These are phyloP conservation scores for Pogoniulus pusillus DNA, from an alignment of 2,797 vertebrate genomes.

Conservation along the genomic window DNA sequence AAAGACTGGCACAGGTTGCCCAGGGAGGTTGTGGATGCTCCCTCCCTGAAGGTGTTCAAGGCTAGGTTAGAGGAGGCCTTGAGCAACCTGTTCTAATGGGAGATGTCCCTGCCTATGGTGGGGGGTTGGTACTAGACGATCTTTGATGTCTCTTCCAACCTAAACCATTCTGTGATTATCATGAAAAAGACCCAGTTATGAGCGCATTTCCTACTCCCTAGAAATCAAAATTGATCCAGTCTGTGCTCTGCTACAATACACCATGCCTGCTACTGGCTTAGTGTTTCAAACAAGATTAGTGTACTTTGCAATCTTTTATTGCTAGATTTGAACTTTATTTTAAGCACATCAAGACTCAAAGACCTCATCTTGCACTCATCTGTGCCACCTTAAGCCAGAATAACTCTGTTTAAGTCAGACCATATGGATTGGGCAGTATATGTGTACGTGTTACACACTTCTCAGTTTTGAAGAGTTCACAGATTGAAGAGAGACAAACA, in stretches of 20 bases:
- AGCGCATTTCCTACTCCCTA: background rate
- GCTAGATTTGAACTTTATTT: background rate
- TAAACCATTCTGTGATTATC: too few species aligned
- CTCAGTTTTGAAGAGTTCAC: background rate
- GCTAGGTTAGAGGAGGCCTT: too few species aligned
- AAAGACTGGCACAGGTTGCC: too few species aligned
- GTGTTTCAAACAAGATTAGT: background rate
- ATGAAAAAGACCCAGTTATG: background rate
- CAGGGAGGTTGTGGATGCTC: too few species aligned
- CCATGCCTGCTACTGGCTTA: fast-evolving
- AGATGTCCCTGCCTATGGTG: too few species aligned
- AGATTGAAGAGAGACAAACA: background rate
- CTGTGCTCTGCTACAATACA: background rate
- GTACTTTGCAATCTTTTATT: background rate
- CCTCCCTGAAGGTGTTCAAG: too few species aligned
- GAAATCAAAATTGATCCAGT: background rate
- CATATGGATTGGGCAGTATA: fast-evolving
- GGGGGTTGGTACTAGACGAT: too few species aligned
- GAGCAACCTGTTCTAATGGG: too few species aligned
- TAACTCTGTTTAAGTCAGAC: background rate
- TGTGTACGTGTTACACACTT: background rate
- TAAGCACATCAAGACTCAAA: background rate
- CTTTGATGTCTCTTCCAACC: too few species aligned
- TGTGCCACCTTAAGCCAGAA: background rate
- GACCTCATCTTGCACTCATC: background rate